A percentile compares a stretch with the other conserved stretches of the same genome.
Evolutionary conservation across 2,888 invertebrate genomes (phyloP).

Genomic region (Cancer borealis): DNA sequence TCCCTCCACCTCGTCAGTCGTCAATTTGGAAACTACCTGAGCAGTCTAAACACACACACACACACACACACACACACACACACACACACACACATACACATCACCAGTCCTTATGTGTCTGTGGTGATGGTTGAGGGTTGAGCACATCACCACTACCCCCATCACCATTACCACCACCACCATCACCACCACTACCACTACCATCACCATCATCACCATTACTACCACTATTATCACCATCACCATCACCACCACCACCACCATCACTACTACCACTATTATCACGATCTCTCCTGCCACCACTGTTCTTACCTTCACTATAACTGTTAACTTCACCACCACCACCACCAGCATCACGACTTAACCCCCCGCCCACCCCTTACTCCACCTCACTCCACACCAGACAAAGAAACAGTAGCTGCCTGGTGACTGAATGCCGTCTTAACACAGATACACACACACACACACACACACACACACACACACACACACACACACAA

Average conservation of each 20-base stretch:
- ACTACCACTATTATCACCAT: not conserved
- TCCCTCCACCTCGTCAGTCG: not conserved
- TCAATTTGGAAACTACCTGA: not conserved
- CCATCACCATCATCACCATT: not conserved
- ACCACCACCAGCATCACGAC: slow-evolving; percentile 13
- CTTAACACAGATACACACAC: not conserved
- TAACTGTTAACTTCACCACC: not conserved
- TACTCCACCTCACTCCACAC: not conserved
- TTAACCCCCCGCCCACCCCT: not conserved
- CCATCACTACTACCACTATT: not conserved
- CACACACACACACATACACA: slow-evolving; percentile 48
- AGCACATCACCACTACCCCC: not conserved
- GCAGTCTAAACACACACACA: not conserved
- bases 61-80: not conserved
- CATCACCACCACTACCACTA: not conserved
- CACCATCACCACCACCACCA: not conserved
- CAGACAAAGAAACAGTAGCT: slow-evolving; percentile 8
- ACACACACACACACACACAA: too few species aligned
- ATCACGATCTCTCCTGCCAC: not conserved
- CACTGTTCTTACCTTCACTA: not conserved
- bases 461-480: too few species aligned
- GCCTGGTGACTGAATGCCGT: not conserved
- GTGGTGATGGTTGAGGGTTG: not conserved
- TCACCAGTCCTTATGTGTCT: not conserved
- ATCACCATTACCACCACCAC: not conserved